Evolutionary conservation across 2,797 vertebrate species (phyloP).

Genomic region (Okamejei kenojei): DNA sequence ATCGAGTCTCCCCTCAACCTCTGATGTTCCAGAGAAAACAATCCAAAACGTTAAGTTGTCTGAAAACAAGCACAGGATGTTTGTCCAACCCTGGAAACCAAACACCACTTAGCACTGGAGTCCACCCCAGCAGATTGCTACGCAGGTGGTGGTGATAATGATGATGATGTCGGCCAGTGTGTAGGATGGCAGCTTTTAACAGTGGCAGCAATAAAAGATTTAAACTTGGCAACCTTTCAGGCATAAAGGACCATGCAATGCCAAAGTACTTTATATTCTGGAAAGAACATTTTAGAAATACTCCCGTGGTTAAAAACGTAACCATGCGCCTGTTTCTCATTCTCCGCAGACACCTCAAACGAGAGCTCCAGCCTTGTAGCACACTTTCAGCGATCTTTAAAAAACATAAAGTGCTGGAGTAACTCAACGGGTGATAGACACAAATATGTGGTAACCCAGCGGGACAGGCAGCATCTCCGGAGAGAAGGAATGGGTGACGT

Average conservation of each 20-base stretch:
- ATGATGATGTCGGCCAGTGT: background rate
- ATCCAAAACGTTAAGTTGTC: background rate
- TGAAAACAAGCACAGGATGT: background rate
- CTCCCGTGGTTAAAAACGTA: background rate
- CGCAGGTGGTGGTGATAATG: background rate
- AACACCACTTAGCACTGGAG: background rate
- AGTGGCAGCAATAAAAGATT: background rate
- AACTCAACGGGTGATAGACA: too few species aligned
- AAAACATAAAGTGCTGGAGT: too few species aligned
- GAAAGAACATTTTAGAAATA: background rate
- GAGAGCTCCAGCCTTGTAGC: background rate
- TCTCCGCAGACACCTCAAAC: background rate
- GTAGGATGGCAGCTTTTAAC: background rate
- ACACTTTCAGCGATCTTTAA: background rate
- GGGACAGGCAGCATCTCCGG: too few species aligned
- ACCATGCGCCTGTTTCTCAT: background rate
- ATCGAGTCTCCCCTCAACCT: too few species aligned
- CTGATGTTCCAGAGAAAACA: too few species aligned
- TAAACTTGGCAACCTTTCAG: background rate
- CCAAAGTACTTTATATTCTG: background rate
- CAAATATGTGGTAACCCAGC: too few species aligned
- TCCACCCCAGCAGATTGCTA: background rate
- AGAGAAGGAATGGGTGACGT: too few species aligned
- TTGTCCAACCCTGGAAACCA: background rate
- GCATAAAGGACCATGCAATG: background rate